phyloP scores from a whole-genome alignment of 2,113 vertebrate species.

The Stomatorhinus ivindoensis region DNA sequence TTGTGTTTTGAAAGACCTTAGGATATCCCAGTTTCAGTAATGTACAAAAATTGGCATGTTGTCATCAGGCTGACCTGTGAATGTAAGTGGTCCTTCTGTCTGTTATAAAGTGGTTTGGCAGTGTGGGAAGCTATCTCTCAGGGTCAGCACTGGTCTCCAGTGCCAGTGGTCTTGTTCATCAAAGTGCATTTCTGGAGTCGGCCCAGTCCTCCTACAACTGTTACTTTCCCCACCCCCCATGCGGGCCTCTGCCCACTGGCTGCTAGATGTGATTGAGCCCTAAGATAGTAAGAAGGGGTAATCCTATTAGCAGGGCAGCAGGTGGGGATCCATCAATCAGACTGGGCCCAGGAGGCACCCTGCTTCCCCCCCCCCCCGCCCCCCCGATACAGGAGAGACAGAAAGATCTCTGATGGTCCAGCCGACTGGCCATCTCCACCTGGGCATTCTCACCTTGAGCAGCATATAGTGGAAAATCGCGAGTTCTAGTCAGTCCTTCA shows the following conservation, averaged over 20 bases:
- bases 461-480: not conserved
- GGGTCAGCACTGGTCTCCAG: not conserved
- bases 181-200: not conserved
- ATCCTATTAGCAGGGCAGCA: not conserved
- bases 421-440: not conserved
- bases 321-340: not conserved
- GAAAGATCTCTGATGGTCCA: not conserved
- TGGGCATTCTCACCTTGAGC: not conserved
- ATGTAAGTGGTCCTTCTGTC: not conserved
- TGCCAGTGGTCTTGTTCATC: not conserved
- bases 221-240: not conserved
- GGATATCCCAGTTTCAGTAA: not conserved
- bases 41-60: not conserved
- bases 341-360: not conserved
- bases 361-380: not conserved
- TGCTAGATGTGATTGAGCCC: not conserved
- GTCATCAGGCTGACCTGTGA: not conserved
- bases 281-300: slow-evolving; percentile 14
- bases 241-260: not conserved
- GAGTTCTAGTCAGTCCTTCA: not conserved
- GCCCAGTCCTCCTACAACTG: not conserved
- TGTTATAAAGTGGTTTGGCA: not conserved
- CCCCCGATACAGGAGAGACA: not conserved
- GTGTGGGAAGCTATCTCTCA: not conserved
- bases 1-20: not conserved